A percentile compares a stretch with the other conserved stretches of the same genome.
Conservation (phyloP, 2,113 vertebrate genomes). For the Oophaga pumilio region DNA sequence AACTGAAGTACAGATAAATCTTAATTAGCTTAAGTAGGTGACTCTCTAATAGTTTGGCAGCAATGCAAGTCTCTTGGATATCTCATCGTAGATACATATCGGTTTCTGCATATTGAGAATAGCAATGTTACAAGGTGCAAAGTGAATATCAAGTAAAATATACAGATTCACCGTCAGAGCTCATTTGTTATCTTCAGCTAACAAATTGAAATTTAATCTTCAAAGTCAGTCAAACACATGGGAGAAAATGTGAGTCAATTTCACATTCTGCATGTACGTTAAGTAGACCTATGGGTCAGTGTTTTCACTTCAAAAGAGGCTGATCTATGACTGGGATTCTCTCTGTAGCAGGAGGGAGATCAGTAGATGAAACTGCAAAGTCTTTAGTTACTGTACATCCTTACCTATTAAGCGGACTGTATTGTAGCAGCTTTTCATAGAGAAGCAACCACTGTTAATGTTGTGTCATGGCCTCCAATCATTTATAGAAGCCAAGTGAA, state of each 20-base stretch:
- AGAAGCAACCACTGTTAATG: neutral
- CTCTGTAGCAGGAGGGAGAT: neutral
- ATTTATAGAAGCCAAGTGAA: neutral
- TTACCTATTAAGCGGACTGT: neutral
- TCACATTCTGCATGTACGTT: constrained; percentile 32
- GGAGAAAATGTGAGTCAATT: constrained; percentile 50
- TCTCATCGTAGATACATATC: constrained; percentile 30
- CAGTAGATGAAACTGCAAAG: neutral
- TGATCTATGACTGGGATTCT: constrained; percentile 22
- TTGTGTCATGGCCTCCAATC: neutral
- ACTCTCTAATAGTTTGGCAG: constrained; percentile 13
- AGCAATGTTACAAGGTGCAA: constrained; percentile 44
- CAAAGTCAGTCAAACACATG: constrained; percentile 50
- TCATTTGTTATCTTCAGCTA: constrained; percentile 50
- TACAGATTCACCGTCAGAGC: constrained; percentile 43
- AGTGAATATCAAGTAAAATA: constrained; percentile 53
- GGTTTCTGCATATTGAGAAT: constrained; percentile 31
- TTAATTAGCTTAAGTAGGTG: constrained; percentile 39
- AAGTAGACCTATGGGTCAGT: constrained; percentile 29
- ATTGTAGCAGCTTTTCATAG: neutral
- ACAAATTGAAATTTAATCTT: constrained; percentile 54
- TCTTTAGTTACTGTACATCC: neutral
- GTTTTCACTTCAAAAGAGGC: constrained; percentile 34
- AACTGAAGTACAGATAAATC: constrained; percentile 1
- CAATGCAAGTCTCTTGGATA: constrained; percentile 4